phyloP scores from a whole-genome alignment of 2,888 invertebrate species.

The Zeuzera pyrina region DNA sequence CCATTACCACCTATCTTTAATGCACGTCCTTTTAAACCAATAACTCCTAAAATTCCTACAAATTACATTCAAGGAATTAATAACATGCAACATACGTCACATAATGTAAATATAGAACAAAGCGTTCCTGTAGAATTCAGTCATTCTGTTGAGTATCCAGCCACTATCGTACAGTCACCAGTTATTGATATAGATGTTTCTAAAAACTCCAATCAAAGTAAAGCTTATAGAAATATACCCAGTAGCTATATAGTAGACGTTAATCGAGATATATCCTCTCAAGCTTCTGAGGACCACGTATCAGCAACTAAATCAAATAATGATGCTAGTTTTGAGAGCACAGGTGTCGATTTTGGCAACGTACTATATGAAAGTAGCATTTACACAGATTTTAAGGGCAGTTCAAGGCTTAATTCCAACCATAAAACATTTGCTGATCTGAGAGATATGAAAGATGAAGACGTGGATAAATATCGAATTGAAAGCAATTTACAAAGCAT shows the following conservation, averaged over 20 bases:
- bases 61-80: conserved; percentile 42
- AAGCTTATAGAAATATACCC: conserved; percentile 52
- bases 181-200: conserved; percentile 72
- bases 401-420: conserved; percentile 32
- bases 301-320: conserved; percentile 50
- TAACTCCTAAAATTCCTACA: conserved; percentile 28
- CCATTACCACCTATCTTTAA: conserved; percentile 76
- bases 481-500: conserved; percentile 64
- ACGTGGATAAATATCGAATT: conserved; percentile 57
- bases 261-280: conserved; percentile 66
- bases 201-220: conserved; percentile 41
- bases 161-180: conserved; percentile 80
- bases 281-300: conserved; percentile 62
- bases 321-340: conserved; percentile 59
- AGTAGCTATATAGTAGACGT: conserved; percentile 50
- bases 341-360: conserved; percentile 46
- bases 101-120: conserved; percentile 70
- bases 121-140: conserved; percentile 80
- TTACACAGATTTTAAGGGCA: conserved; percentile 35
- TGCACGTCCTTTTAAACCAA: conserved; percentile 69
- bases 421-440: conserved; percentile 56
- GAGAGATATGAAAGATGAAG: conserved; percentile 53
- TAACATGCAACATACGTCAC: conserved; percentile 34
- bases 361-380: conserved; percentile 40
- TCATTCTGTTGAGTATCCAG: conserved; percentile 81